Percentiles rank a stretch among this genome's conserved stretches.
phyloP scores from a whole-genome alignment of 2,113 vertebrate species.

The Phoenicopterus ruber region DNA sequence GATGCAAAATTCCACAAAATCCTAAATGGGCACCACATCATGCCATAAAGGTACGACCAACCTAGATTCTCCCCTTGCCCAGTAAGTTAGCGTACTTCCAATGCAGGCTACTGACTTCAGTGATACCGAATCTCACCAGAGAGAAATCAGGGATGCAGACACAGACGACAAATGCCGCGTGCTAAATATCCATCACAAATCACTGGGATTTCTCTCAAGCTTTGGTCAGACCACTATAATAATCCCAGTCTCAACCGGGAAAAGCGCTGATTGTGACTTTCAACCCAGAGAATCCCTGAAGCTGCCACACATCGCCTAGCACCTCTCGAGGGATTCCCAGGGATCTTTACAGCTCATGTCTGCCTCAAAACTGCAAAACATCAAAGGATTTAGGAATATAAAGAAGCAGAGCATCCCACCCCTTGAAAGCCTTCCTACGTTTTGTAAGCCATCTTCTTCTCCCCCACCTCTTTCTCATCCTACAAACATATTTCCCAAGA shows the following conservation, averaged over 20 bases:
- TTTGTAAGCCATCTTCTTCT: background rate
- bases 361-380: background rate
- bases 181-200: background rate
- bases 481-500: background rate
- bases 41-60: background rate
- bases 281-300: background rate
- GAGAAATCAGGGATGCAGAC: background rate
- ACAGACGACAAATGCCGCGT: background rate
- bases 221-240: background rate
- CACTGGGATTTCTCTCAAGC: background rate
- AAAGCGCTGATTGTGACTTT: background rate
- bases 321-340: background rate
- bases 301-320: background rate
- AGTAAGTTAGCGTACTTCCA: background rate
- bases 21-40: background rate
- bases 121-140: background rate
- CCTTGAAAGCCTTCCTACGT: background rate
- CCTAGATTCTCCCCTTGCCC: background rate
- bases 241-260: background rate
- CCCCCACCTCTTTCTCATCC: background rate
- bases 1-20: background rate
- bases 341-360: background rate
- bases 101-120: background rate
- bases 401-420: background rate
- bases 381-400: background rate